Evolutionary conservation across 2,797 vertebrate species (phyloP).

Genomic region (Ctenopoma multispine): DNA sequence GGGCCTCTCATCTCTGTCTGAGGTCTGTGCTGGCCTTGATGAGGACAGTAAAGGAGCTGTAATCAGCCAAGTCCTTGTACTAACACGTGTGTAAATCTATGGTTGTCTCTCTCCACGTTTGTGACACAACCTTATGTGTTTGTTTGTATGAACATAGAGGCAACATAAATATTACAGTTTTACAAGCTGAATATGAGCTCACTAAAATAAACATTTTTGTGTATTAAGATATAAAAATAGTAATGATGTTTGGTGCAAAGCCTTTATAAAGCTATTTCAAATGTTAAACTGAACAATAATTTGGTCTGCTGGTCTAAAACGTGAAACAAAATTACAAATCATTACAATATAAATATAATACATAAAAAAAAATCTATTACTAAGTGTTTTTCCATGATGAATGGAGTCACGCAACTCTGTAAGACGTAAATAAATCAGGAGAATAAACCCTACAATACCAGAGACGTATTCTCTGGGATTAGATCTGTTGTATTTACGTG

Average conservation of each 20-base stretch:
- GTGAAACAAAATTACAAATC: neutral
- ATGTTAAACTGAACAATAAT: neutral
- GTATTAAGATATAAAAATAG: too few species aligned
- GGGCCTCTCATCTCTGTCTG: slow-evolving; percentile 64
- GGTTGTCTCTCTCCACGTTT: slow-evolving; percentile 15
- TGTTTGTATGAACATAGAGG: neutral
- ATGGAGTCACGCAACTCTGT: neutral
- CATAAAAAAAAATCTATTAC: neutral
- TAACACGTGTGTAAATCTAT: slow-evolving; percentile 38
- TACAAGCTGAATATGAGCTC: too few species aligned
- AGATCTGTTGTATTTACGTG: neutral
- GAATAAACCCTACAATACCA: neutral
- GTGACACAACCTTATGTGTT: neutral
- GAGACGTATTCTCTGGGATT: neutral
- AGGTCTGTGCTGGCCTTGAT: slow-evolving; percentile 66
- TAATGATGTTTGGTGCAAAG: neutral
- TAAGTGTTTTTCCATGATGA: neutral
- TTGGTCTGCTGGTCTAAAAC: neutral
- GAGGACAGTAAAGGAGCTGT: slow-evolving; percentile 72
- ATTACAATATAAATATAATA: neutral
- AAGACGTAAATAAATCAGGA: neutral
- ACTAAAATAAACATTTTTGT: too few species aligned
- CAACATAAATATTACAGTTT: neutral
- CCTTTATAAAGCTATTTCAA: neutral
- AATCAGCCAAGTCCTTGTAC: slow-evolving; percentile 64